Base-by-base conservation (phyloP, 37 sponge, comb jelly and placozoan genomes). In the Theonella swinhoei region DNA sequence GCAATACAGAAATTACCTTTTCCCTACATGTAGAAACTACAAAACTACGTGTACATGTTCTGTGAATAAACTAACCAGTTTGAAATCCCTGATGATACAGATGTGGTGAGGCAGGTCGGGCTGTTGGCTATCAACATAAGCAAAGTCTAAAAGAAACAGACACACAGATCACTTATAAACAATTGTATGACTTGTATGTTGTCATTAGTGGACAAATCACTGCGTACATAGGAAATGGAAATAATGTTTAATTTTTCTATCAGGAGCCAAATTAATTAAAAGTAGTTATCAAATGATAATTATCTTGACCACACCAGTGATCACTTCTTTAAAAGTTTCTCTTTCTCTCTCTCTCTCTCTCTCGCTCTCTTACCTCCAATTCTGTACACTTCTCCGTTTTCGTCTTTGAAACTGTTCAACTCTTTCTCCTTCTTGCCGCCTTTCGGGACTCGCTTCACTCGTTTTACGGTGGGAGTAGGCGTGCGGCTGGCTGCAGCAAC, bases 101-200 rank as follows among this genome's bases (percentile, higher is more conserved):
- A 94, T 90, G 75, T 90, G 89, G 76, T 91, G 84, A 40, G 95
- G 91, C 38, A 83, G 77, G 43, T 94, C 95, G 0, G 89, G 74
- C 35, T 80, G 88, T 62, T 91, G 92, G 63, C 89, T 91, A 78
- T 94, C 95, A 28, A 94, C 89, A 75, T 88, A 94, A 11, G 91
- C 95, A 76, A 40, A 94, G 76, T 94, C 95, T 94, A 47, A 29
- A 30, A 75, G 22, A 68, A 19, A 47, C 11, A 47, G 54, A 14
- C 54, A 47, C 7, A 47, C 14, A 47, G 11, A 47, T 47, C 54
- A 47, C 54, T 47, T 14, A 17, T 47, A 17, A 17, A 17, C 54
- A 47, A 47, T 17, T 14, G 11, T 14, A 47, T 14, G 14, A 47
- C 54, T 47, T 47, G 54, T 47, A 47, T 14, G n/a, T n/a, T n/a